Evolutionary conservation across 2,797 vertebrate genomes (phyloP).

Genomic region (Sparus aurata): DNA sequence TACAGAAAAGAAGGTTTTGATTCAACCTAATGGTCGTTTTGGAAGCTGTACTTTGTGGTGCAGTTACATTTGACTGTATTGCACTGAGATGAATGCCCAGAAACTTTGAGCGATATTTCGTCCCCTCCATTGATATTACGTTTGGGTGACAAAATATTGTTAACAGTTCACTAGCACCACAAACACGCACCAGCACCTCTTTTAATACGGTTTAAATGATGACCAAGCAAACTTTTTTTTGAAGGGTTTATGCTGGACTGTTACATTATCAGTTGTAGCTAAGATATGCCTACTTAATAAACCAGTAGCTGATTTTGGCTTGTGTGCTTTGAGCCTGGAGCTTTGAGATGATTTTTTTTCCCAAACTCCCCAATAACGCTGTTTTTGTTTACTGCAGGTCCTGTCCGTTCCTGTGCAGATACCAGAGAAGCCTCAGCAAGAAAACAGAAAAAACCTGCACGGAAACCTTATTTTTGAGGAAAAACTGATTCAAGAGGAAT

Average conservation of each 20-base stretch:
- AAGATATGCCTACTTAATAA: not conserved
- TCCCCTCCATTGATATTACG: not conserved
- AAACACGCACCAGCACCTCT: not conserved
- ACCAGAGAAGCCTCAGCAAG: constrained; percentile 38
- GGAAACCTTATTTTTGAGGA: constrained; percentile 19
- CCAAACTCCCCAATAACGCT: not conserved
- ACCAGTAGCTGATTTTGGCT: not conserved
- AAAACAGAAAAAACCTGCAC: constrained; percentile 35
- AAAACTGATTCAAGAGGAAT: constrained; percentile 31
- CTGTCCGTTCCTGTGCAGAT: constrained; percentile 62
- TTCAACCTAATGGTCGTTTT: not conserved
- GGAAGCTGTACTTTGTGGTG: not conserved
- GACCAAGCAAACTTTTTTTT: not conserved
- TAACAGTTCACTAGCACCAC: not conserved
- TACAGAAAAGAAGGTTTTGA: not conserved
- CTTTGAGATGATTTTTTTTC: not conserved
- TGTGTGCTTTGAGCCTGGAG: constrained; percentile 7
- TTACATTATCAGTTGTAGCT: not conserved
- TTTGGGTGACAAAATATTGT: not conserved
- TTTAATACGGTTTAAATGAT: too few relatives aligned
- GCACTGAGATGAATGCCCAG: too few relatives aligned
- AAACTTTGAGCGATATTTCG: not conserved
- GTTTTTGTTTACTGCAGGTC: constrained; percentile 68
- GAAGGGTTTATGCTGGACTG: not conserved
- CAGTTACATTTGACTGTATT: not conserved